Conservation (phyloP, 1,140 invertebrate genomes). For the Bombus polaris region DNA sequence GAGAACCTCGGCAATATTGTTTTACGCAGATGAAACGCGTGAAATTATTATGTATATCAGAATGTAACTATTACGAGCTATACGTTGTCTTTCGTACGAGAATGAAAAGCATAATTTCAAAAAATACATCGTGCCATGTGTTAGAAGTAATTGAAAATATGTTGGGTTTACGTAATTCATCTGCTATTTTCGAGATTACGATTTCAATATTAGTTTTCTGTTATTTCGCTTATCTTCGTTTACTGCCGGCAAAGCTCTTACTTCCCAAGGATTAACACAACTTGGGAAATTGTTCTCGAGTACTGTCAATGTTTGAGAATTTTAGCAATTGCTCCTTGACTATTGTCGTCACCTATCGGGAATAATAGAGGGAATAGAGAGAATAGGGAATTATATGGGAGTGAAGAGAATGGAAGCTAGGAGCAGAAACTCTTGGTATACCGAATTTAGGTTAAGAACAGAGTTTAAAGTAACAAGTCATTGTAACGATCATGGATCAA, state of each 20-base stretch:
- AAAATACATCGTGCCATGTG: neutral
- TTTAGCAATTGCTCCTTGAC: too few relatives aligned
- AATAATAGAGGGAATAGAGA: neutral
- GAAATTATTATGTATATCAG: neutral
- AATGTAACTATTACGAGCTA: neutral
- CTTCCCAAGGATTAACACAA: too few relatives aligned
- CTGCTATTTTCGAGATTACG: too few relatives aligned
- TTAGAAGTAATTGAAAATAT: too few relatives aligned
- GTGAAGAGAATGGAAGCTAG: neutral
- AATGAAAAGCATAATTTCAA: neutral
- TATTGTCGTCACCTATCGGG: neutral
- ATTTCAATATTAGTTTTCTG: too few relatives aligned
- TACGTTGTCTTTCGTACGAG: too few relatives aligned
- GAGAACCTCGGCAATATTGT: neutral
- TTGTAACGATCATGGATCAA: neutral
- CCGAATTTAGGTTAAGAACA: neutral
- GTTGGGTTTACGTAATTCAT: too few relatives aligned
- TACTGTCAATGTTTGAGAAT: too few relatives aligned
- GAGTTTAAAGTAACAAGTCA: neutral
- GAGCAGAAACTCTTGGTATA: neutral
- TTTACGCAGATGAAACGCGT: neutral
- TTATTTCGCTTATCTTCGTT: too few relatives aligned
- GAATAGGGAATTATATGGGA: neutral
- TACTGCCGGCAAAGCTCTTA: too few relatives aligned
- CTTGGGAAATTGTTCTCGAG: too few relatives aligned